Percentiles rank a stretch among this genome's conserved stretches.
phyloP scores from a whole-genome alignment of 1,140 invertebrate genomes.

The Meteorus sp. region DNA sequence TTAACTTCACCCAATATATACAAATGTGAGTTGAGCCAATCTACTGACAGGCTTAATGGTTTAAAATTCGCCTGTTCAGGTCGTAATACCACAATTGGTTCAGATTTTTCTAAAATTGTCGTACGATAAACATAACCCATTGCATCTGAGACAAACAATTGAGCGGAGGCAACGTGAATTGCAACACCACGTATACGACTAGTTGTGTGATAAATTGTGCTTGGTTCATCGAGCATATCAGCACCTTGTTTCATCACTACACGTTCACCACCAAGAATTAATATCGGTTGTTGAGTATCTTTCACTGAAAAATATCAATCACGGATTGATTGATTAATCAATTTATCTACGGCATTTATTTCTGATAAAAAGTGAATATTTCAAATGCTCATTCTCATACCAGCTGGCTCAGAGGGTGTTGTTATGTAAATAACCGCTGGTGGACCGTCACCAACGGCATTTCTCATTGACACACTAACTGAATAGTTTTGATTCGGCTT shows the following conservation, averaged over 20 bases:
- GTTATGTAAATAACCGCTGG: constrained; percentile 64
- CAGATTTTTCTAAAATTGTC: constrained; percentile 51
- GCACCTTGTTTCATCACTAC: constrained; percentile 70
- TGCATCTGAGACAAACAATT: constrained; percentile 76
- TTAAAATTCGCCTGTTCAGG: constrained; percentile 63
- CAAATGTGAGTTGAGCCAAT: constrained; percentile 84
- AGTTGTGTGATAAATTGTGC: constrained; percentile 59
- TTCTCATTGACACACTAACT: constrained; percentile 77
- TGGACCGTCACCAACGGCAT: constrained; percentile 79
- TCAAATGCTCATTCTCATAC: constrained; percentile 54
- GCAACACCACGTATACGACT: constrained; percentile 65
- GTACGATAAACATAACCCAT: constrained; percentile 64
- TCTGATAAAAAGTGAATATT: constrained; percentile 6
- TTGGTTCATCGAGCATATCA: constrained; percentile 67
- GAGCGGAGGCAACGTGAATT: constrained; percentile 69
- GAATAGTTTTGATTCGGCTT: constrained; percentile 75
- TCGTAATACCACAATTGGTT: constrained; percentile 60
- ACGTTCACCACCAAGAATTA: constrained; percentile 73
- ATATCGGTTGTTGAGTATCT: constrained; percentile 65
- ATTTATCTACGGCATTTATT: constrained; percentile 7
- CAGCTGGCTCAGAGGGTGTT: constrained; percentile 67
- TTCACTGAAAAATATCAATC: constrained; percentile 50
- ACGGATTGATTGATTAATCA: not conserved
- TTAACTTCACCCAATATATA: constrained; percentile 75
- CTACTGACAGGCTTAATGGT: constrained; percentile 73